Evolutionary conservation across 2,888 invertebrate genomes (phyloP), one percentile per base, ranked within the genome.

Genomic region (Oligia fasciuncula): DNA sequence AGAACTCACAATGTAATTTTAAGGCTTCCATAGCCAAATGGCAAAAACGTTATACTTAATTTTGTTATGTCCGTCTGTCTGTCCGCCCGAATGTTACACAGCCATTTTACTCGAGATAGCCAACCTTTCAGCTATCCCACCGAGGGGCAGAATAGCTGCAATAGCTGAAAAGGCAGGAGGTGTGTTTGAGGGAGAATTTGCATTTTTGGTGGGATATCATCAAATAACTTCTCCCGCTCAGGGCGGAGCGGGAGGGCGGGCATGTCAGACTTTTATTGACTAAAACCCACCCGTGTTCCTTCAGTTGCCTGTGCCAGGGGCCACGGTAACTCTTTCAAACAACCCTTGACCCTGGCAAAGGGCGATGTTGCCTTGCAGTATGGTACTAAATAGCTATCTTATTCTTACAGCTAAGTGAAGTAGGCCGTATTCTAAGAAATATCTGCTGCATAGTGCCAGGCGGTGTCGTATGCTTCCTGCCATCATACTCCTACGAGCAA

Each of bases 401-500:
- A 35, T 54, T 46, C 13, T 76, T 76, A 17, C 93, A 98, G 98
- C 92, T 99, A n/a, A 97, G 97, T 84, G 98, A 98, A 96, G 94
- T 98, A 0, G 97, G 98, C 0, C 97, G 98, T 87, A 96, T 98
- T 17, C 93, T 99, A 43, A 95, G 97, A 85, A 98, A 99, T 93
- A 93, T 99, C 1, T 98, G 98, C 91, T 98, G 97, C 88, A 96
- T 98, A 69, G 97, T 99, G 19, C 99, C 98, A 0, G 99, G 98
- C 0, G 99, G 99, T 0, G 97, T 99, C 4, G 98, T 99, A 0
- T 98, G 98, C 87, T 99, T 99, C 94, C 97, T 99, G 84, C 98
- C 99, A 0, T 99, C 99, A 0, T 99, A 99, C 91, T 98, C 98
- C 29, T 99, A 99, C 92, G 98, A 99, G 93, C 97, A 98, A 74